A percentile compares a stretch with the other conserved stretches of the same genome.
Conservation (phyloP, 37 sponge, comb jelly and placozoan genomes). For the Spongia lamella region DNA sequence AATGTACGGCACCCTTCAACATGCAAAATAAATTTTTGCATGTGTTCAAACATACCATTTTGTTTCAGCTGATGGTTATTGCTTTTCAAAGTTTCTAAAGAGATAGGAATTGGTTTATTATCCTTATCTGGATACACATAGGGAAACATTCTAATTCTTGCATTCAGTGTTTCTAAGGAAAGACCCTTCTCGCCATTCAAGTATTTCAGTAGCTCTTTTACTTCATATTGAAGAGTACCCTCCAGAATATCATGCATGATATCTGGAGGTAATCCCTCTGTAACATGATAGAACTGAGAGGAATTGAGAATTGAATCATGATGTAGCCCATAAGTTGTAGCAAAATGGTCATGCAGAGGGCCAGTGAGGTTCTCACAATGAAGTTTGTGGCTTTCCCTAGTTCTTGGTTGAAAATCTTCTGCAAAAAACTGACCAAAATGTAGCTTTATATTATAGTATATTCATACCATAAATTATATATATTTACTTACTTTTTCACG, state of each 20-base stretch:
- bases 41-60: conserved; percentile 26
- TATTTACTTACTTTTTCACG: too few relatives aligned
- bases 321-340: conserved; percentile 23
- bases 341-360: conserved; percentile 27
- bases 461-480: too few relatives aligned
- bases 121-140: conserved; percentile 2
- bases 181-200: background rate
- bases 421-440: conserved; percentile 20
- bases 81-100: conserved; percentile 13
- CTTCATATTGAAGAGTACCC: conserved; percentile 14
- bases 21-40: background rate
- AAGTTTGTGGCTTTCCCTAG: background rate
- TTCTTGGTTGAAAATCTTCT: conserved; percentile 9
- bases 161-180: background rate
- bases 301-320: conserved; percentile 20
- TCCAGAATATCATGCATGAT: conserved; percentile 53
- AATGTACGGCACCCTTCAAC: too few relatives aligned
- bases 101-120: conserved; percentile 26
- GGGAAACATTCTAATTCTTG: conserved; percentile 2
- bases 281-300: conserved; percentile 7
- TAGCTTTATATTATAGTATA: too few relatives aligned
- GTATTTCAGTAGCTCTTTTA: conserved; percentile 30
- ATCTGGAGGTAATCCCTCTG: conserved; percentile 44
- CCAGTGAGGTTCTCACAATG: conserved; percentile 31
- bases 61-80: conserved; percentile 28